phyloP scores from a whole-genome alignment of 1,140 invertebrate genomes.

The Eulimnadia texana region DNA sequence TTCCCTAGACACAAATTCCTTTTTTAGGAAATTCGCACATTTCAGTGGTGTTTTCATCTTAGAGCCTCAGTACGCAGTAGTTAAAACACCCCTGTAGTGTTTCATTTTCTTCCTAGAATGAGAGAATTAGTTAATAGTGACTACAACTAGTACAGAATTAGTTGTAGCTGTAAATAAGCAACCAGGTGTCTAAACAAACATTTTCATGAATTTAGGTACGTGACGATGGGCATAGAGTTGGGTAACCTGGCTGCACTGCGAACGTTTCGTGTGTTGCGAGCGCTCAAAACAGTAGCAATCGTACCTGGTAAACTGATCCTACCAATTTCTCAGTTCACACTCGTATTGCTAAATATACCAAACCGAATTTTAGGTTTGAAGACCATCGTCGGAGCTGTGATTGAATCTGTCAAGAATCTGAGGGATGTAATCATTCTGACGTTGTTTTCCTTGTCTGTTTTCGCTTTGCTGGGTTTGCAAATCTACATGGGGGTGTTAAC shows the following conservation, averaged over 20 bases:
- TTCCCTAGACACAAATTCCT: too few relatives aligned
- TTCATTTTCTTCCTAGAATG: too few relatives aligned
- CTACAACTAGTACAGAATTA: too few relatives aligned
- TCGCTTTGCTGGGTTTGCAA: constrained; percentile 94
- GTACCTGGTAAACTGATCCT: constrained; percentile 67
- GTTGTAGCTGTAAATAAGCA: too few relatives aligned
- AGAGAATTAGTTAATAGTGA: too few relatives aligned
- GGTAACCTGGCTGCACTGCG: constrained; percentile 93
- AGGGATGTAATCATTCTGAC: constrained; percentile 98
- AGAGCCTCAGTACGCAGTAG: too few relatives aligned
- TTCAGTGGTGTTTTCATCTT: too few relatives aligned
- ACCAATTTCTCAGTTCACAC: too few relatives aligned
- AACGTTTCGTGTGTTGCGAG: constrained; percentile 96
- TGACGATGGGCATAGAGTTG: constrained; percentile 96
- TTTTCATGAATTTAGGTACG: constrained; percentile 59
- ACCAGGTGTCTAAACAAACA: background rate
- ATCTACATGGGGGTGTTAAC: constrained; percentile 95
- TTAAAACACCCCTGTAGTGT: too few relatives aligned
- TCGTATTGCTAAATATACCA: too few relatives aligned
- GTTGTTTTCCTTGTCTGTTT: constrained; percentile 95
- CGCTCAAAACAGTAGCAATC: constrained; percentile 97
- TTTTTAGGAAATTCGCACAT: too few relatives aligned
- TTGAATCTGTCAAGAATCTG: constrained; percentile 97
- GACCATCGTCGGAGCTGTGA: constrained; percentile 98
- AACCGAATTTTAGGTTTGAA: constrained; percentile 98